Evolutionary conservation across 1,140 invertebrate species (phyloP).

Genomic region (Zaprionus kolodkinae): DNA sequence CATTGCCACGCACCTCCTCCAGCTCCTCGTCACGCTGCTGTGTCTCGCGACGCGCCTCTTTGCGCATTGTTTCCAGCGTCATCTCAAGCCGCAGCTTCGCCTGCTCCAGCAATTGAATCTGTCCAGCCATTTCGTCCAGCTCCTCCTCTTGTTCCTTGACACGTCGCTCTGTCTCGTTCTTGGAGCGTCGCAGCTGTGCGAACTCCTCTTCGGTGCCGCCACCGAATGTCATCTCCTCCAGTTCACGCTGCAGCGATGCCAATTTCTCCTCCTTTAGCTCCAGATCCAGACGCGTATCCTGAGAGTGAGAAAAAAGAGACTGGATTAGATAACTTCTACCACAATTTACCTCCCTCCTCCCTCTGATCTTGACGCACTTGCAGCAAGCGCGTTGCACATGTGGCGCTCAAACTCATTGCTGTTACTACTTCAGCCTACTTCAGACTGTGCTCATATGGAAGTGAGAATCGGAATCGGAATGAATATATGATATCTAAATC

Average conservation of each 20-base stretch:
- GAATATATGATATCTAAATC: conserved; percentile 23
- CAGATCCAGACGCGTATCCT: conserved; percentile 94
- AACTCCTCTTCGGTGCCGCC: conserved; percentile 95
- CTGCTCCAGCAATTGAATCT: conserved; percentile 93
- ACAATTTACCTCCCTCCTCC: not conserved
- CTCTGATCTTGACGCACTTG: conserved; percentile 47
- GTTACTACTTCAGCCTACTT: conserved; percentile 44
- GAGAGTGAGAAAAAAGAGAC: conserved; percentile 38
- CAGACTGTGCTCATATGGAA: conserved; percentile 18
- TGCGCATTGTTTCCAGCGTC: conserved; percentile 95
- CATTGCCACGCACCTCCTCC: conserved; percentile 94
- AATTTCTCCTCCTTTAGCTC: conserved; percentile 94
- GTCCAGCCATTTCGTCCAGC: conserved; percentile 96
- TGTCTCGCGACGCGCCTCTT: conserved; percentile 94
- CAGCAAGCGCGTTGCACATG: conserved; percentile 61
- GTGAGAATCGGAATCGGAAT: conserved; percentile 9
- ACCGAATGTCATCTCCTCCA: conserved; percentile 93
- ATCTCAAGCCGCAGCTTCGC: conserved; percentile 96
- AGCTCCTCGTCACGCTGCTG: conserved; percentile 96
- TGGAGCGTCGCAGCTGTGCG: conserved; percentile 91
- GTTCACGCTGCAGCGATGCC: conserved; percentile 90
- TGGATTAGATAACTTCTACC: not conserved
- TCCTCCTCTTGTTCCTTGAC: conserved; percentile 97
- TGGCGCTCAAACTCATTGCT: conserved; percentile 69
- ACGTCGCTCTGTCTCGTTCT: conserved; percentile 94